These are phyloP conservation scores for Sceloporus tristichus DNA, from an alignment of 2,113 vertebrate genomes.

Conservation along the genomic window DNA sequence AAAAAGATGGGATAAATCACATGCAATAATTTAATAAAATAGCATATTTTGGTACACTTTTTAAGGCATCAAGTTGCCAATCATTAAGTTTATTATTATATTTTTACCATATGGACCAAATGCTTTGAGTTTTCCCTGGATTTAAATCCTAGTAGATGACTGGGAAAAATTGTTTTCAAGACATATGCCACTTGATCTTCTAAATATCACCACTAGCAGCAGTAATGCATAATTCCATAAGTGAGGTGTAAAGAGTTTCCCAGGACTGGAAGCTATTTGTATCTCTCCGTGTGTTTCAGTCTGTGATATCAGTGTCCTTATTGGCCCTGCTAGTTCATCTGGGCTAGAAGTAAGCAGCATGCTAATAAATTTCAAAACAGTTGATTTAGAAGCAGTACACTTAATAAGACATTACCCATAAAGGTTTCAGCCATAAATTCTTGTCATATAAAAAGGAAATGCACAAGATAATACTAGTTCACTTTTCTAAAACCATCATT, in stretches of 20 bases:
- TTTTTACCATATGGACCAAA: constrained; percentile 2
- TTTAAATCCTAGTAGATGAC: background rate
- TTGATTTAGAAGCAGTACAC: background rate
- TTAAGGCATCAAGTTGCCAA: background rate
- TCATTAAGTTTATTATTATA: constrained; percentile 6
- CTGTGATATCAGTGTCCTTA: background rate
- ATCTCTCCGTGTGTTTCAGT: background rate
- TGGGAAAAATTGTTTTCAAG: background rate
- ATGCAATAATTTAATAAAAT: no score
- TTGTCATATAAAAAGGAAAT: background rate
- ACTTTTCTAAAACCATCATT: background rate
- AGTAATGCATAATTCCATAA: background rate
- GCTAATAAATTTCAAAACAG: background rate
- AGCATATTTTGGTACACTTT: background rate
- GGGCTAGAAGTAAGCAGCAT: background rate
- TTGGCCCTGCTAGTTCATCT: background rate
- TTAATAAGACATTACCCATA: background rate
- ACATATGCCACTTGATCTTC: background rate
- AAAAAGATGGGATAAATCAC: no score
- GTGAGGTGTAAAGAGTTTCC: background rate
- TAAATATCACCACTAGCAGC: background rate
- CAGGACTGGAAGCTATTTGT: background rate
- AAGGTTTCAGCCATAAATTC: background rate
- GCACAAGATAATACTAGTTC: background rate
- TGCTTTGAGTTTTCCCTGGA: background rate